Evolutionary conservation across 2,113 vertebrate species (phyloP).

Genomic region (Menidia beryllina): DNA sequence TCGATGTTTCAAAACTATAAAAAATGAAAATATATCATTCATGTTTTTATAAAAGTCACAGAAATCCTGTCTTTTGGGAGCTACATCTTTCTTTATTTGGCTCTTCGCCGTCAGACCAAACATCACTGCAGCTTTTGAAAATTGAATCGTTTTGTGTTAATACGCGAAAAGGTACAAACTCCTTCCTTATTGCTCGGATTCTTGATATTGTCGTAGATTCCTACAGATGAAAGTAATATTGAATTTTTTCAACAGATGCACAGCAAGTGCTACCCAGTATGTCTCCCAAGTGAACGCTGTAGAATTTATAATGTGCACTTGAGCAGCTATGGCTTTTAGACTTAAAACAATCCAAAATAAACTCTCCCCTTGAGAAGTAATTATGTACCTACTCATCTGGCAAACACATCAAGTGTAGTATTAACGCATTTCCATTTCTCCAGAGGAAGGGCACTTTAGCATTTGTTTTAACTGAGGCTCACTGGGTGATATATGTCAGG

Average conservation of each 20-base stretch:
- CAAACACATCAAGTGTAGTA: conserved; percentile 21
- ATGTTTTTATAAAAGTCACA: no score
- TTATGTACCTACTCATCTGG: conserved; percentile 35
- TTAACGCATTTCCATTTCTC: conserved; percentile 47
- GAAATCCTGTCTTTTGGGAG: no score
- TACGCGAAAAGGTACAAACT: not conserved
- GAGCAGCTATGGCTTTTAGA: conserved; percentile 1
- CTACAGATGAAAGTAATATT: not conserved
- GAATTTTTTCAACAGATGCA: conserved; percentile 1
- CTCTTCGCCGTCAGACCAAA: not conserved
- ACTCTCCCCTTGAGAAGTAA: conserved; percentile 24
- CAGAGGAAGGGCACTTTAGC: conserved; percentile 30
- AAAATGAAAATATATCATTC: no score
- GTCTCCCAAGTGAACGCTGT: not conserved
- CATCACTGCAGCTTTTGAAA: not conserved
- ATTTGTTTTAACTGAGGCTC: conserved; percentile 38
- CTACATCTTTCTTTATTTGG: not conserved
- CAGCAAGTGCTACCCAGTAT: not conserved
- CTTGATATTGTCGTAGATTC: not conserved
- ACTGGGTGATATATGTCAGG: conserved; percentile 23
- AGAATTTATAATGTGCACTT: conserved; percentile 7
- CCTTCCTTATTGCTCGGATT: not conserved
- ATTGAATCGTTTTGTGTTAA: not conserved
- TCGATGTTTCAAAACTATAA: no score
- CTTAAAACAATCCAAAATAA: conserved; percentile 26